Percentiles rank a stretch among this genome's conserved stretches.
Evolutionary conservation across 2,113 vertebrate genomes (phyloP).

Genomic region (Progne subis): DNA sequence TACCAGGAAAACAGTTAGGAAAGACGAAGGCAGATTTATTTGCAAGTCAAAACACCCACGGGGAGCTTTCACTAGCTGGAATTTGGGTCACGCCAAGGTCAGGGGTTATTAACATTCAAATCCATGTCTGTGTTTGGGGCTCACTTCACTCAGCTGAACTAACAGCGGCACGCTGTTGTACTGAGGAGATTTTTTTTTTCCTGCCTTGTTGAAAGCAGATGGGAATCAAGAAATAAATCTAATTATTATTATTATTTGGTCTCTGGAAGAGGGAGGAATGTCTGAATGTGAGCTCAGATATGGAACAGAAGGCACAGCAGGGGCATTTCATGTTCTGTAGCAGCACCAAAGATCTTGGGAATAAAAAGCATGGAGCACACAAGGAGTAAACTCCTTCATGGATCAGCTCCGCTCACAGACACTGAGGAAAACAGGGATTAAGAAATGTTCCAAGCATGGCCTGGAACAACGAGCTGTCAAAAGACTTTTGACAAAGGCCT

Average conservation of each 20-base stretch:
- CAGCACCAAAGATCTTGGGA: background rate
- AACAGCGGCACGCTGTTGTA: accelerated
- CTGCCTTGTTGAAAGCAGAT: background rate
- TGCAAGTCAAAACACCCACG: background rate
- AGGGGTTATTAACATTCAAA: background rate
- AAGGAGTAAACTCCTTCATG: background rate
- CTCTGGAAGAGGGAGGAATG: background rate
- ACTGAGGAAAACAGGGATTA: background rate
- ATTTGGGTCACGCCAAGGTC: background rate
- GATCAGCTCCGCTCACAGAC: background rate
- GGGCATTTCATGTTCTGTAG: background rate
- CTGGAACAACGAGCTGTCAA: background rate
- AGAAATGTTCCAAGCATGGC: background rate
- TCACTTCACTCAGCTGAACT: background rate
- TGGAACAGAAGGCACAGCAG: accelerated
- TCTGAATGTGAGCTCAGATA: background rate
- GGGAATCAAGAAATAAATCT: background rate
- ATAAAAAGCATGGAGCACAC: background rate
- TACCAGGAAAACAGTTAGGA: accelerated
- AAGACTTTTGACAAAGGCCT: background rate
- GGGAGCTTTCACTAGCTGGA: background rate
- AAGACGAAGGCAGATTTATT: background rate
- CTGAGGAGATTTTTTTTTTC: accelerated
- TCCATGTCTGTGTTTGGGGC: background rate
- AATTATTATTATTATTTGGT: background rate